Evolutionary conservation across 2,113 vertebrate genomes (phyloP), one percentile per base, ranked within the genome.

Genomic region (Amblyornis subalaris): DNA sequence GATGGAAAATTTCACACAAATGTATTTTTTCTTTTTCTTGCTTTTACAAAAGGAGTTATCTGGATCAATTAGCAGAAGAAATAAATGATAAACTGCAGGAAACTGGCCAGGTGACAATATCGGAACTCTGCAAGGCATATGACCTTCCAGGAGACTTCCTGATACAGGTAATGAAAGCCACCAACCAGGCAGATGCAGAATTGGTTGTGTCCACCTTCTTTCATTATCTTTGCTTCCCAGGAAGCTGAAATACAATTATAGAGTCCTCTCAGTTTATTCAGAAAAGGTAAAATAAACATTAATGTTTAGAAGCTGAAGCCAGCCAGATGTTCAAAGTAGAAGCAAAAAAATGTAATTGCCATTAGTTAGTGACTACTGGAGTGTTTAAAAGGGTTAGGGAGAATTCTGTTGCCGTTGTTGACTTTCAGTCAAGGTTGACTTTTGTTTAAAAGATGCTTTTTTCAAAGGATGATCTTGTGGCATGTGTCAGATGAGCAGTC

Each of bases 51-150:
- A 98, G 99, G 91, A 97, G 89, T 53, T 99, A 99, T 91, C 97
- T 99, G 97, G 97, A 99, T 97, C 98, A 96, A 12, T 85, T 99
- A 93, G 99, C 99, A 26, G 99, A 99, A 97, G 99, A 99, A 90
- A 97, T 99, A 93, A 99, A 99, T 90, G 99, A 99, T 97, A 99
- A 99, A 96, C 97, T 99, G 40, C 99, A 99, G 94, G 99, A 99
- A 96, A 98, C 98, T 35, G 99, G 99, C n/a, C 97, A 99, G 87
- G 98, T 99, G 94, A 99, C 98, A 55, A 96, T 99, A 58, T 98
- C 99, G 0, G 99, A 99, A 29, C 98, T 99, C 9, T 99, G 99
- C 97, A 99, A 99, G 93, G 92, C 89, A 4, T 99, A 99, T 0
- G 98, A 99, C 95, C 98, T 99, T 61, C 99, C 99, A 5, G 98